These are phyloP conservation scores for Sciurus niger DNA, from an alignment of 2,113 vertebrate genomes.

Conservation along the genomic window DNA sequence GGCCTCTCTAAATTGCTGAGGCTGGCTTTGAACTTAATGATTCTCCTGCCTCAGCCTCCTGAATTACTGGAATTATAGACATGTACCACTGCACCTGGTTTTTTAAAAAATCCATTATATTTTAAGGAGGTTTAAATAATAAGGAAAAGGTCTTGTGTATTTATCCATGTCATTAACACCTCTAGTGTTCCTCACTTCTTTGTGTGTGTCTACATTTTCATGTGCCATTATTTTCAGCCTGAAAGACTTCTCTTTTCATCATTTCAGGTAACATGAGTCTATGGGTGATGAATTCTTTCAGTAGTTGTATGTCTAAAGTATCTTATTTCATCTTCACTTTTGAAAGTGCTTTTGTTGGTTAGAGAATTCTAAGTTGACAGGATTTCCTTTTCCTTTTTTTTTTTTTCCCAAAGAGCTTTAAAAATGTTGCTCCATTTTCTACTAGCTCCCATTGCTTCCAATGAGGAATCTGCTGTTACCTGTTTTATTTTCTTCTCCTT, in stretches of 20 bases:
- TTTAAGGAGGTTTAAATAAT: background rate
- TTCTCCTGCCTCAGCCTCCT: too few species aligned
- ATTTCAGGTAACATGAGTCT: background rate
- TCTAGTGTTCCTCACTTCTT: background rate
- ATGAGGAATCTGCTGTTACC: background rate
- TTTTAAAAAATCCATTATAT: background rate
- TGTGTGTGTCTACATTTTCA: background rate
- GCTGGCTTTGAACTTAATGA: too few species aligned
- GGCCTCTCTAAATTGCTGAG: too few species aligned
- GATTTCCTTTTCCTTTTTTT: background rate
- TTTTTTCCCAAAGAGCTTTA: background rate
- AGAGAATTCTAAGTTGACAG: background rate
- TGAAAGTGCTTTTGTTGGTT: background rate
- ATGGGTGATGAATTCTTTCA: background rate
- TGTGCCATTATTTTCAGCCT: background rate
- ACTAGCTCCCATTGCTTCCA: background rate
- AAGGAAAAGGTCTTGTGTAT: background rate
- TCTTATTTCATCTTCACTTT: background rate
- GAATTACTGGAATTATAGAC: too few species aligned
- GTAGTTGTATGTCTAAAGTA: background rate
- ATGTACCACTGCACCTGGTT: too few species aligned
- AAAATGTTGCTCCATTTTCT: background rate
- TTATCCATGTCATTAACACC: background rate
- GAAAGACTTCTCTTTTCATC: background rate
- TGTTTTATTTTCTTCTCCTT: background rate